phyloP scores from a whole-genome alignment of 2,113 vertebrate species.

The Alligator sinensis region DNA sequence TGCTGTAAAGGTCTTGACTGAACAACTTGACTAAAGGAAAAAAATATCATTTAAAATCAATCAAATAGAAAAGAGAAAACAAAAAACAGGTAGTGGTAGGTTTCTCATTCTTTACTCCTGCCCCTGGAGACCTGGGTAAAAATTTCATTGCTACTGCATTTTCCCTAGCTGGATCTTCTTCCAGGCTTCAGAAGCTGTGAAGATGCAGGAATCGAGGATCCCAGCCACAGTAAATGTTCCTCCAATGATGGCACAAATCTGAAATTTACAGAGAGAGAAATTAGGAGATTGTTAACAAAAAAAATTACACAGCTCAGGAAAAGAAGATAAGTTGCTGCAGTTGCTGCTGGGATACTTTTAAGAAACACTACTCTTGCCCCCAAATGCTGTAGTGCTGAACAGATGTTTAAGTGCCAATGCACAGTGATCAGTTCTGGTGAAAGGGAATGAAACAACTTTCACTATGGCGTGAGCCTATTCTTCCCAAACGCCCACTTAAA shows the following conservation, averaged over 20 bases:
- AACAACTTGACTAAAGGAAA: constrained; percentile 65
- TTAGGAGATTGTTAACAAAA: not conserved
- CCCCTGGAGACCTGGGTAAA: constrained; percentile 20
- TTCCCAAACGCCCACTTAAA: too few species aligned
- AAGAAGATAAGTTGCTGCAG: not conserved
- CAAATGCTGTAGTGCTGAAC: too few species aligned
- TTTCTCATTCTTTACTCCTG: constrained; percentile 53
- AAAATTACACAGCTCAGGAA: not conserved
- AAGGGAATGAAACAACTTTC: constrained; percentile 9
- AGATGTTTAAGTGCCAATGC: not conserved
- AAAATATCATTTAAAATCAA: constrained; percentile 49
- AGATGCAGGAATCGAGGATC: constrained; percentile 98
- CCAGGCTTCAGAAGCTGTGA: constrained; percentile 98
- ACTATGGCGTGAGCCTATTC: not conserved
- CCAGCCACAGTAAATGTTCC: constrained; percentile 98
- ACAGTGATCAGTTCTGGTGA: not conserved
- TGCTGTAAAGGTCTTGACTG: constrained; percentile 48
- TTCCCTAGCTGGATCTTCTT: constrained; percentile 99
- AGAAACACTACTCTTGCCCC: not conserved
- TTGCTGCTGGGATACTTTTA: not conserved
- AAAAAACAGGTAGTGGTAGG: constrained; percentile 58
- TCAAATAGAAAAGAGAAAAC: constrained; percentile 71
- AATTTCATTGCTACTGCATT: constrained; percentile 82
- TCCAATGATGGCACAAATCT: constrained; percentile 99
- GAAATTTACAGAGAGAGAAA: not conserved